Evolutionary conservation across 1,140 invertebrate species (phyloP).

Genomic region (Eriocheir sinensis): DNA sequence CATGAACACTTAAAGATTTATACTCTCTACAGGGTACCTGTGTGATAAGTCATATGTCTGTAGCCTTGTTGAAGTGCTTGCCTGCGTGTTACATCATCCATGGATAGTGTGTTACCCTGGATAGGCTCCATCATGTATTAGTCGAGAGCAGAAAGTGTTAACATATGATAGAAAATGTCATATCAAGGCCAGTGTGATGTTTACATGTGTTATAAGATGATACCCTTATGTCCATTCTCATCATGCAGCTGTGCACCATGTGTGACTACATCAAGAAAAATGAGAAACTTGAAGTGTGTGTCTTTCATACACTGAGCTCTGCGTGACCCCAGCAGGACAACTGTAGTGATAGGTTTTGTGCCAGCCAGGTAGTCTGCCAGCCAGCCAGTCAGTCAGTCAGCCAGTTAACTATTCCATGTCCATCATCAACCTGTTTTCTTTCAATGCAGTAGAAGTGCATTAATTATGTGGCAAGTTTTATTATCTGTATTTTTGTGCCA

Average conservation of each 20-base stretch:
- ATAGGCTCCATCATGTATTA: conserved; percentile 35
- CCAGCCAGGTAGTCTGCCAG: conserved; percentile 62
- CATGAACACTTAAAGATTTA: conserved; percentile 44
- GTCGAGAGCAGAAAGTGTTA: neutral
- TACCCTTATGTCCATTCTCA: conserved; percentile 73
- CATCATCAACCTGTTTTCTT: conserved; percentile 54
- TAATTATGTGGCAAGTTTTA: conserved; percentile 61
- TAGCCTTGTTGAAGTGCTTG: conserved; percentile 24
- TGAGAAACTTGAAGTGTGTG: conserved; percentile 69
- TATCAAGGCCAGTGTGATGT: conserved; percentile 70
- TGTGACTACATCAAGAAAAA: conserved; percentile 63
- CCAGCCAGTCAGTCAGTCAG: conserved; percentile 68
- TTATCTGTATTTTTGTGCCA: conserved; percentile 51
- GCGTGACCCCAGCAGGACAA: conserved; percentile 66
- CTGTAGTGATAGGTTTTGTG: conserved; percentile 69
- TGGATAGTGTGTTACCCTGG: conserved; percentile 15
- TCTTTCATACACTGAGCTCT: conserved; percentile 70
- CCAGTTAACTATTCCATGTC: conserved; percentile 61
- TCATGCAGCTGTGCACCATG: conserved; percentile 70
- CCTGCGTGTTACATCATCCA: conserved; percentile 36
- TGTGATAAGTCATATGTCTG: conserved; percentile 55
- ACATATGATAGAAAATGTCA: conserved; percentile 51
- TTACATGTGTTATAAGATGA: conserved; percentile 69
- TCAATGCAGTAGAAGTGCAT: conserved; percentile 63
- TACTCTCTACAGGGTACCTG: conserved; percentile 43